Base-by-base conservation (phyloP, 2,888 invertebrate species). In the Polydrusus cervinus region DNA sequence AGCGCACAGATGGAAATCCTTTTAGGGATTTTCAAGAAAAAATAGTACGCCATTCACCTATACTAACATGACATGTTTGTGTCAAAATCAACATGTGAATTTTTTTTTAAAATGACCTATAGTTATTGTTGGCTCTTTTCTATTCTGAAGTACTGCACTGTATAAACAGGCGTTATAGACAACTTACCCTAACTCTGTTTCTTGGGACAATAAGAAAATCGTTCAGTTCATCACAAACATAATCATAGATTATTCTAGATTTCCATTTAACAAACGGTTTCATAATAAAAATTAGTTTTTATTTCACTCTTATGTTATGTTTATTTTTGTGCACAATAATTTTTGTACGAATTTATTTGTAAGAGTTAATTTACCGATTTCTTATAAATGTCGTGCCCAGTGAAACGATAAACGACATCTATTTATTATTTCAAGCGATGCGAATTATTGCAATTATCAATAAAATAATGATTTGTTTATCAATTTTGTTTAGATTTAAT, bases 301-400 rank as follows among this genome's bases (percentile, higher is more conserved):
- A 62, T 64, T 47, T 64, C 64, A 45, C 64, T 34, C n/a, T 64
- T 34, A 25, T 1, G 1, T 25, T 25, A 25, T 64, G 34, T 64
- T 30, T 64, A 64, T 49, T 64, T 49, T 47, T 64, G 49, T 25
- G 3, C 49, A 64, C 64, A 34, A 49, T 45, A 25, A 49, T 47
- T 30, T 38, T 49, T 60, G 57, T 45, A 47, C 8, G 11, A 14
- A 64, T 64, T 64, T 47, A 30, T 47, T 64, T 47, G 47, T 30
- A 30, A 45, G 38, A 60, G 34, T 18, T 60, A 38, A 16, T 20
- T 60, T 68, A 25, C 18, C 47, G 64, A 16, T 25, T 51, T 66
- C 47, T 45, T 30, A 73, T 73, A 60, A 71, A 75, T 75, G 71
- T 75, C 75, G 75, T 75, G 45, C 75, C 75, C 71, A 71, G 71